phyloP scores from a whole-genome alignment of 2,797 vertebrate genomes.

The Coreius guichenoti region DNA sequence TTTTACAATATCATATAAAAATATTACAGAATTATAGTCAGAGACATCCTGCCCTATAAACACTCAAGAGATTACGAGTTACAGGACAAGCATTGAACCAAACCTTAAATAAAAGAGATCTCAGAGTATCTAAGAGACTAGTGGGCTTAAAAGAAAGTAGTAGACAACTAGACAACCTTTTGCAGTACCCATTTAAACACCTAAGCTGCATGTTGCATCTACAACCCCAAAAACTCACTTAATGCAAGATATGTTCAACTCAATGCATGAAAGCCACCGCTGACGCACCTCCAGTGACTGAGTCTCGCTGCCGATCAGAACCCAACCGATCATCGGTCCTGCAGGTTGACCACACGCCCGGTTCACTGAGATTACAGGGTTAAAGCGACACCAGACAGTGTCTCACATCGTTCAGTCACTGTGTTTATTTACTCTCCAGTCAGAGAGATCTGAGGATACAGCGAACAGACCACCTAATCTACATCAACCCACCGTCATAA shows the following conservation, averaged over 20 bases:
- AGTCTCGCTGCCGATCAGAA: constrained; percentile 62
- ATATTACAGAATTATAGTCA: neutral
- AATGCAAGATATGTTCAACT: neutral
- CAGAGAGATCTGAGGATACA: neutral
- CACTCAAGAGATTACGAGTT: neutral
- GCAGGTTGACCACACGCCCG: neutral
- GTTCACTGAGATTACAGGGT: neutral
- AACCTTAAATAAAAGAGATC: neutral
- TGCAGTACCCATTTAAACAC: neutral
- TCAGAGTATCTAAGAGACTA: neutral
- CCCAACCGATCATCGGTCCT: constrained; percentile 56
- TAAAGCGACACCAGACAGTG: constrained; percentile 14
- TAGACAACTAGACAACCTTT: neutral
- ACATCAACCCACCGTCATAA: constrained; percentile 21
- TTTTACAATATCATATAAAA: neutral
- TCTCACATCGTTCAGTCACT: neutral
- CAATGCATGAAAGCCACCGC: neutral
- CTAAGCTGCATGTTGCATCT: neutral
- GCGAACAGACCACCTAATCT: constrained; percentile 26
- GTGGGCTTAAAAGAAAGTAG: too few species aligned
- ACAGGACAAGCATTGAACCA: neutral
- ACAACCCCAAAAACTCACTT: neutral
- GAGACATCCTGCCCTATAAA: neutral
- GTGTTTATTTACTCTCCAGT: neutral
- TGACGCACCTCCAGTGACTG: neutral